These are phyloP conservation scores for Crambe crambe DNA, from an alignment of 37 sponge, comb jelly and placozoan genomes.

Conservation along the genomic window DNA sequence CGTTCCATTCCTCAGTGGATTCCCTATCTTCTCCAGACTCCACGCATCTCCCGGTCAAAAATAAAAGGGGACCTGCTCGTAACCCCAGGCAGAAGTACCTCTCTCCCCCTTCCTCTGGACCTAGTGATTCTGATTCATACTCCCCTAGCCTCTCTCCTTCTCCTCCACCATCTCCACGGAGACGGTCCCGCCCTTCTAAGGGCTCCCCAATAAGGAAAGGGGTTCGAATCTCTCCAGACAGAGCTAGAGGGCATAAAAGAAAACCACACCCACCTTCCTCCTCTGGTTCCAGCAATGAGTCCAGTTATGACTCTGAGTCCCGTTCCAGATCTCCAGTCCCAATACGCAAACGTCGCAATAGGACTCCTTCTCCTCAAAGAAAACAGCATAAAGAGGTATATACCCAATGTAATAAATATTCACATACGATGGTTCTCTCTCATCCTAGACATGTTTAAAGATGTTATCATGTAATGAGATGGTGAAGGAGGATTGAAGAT, in stretches of 20 bases:
- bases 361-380: no score
- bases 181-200: not conserved
- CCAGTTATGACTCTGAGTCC: not conserved
- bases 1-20: not conserved
- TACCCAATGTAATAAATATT: no score
- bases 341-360: not conserved
- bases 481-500: no score
- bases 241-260: not conserved
- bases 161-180: not conserved
- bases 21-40: not conserved
- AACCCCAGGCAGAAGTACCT: not conserved
- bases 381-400: no score
- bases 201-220: not conserved
- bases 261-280: not conserved
- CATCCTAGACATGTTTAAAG: no score
- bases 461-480: no score
- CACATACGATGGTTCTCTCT: no score
- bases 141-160: not conserved
- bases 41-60: no score
- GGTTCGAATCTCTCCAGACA: not conserved
- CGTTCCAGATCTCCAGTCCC: not conserved
- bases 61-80: not conserved
- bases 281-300: not conserved
- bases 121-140: not conserved
- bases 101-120: not conserved